Conservation (phyloP, 2,888 invertebrate species). For the Acronicta leporina region DNA sequence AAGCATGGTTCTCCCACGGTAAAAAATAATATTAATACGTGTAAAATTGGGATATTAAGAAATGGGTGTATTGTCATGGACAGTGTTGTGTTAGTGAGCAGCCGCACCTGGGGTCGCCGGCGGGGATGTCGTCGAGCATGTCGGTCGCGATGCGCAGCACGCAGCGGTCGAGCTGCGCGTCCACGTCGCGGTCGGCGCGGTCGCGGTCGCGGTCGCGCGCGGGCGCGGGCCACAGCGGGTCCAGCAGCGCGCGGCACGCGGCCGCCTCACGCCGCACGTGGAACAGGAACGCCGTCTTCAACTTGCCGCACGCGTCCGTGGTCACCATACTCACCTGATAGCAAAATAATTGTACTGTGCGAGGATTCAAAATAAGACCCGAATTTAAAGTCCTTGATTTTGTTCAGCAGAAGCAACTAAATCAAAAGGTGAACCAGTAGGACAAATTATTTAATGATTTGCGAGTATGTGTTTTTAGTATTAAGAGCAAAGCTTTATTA, state of each 20-base stretch:
- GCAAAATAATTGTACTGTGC: no score
- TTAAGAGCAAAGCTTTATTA: no score
- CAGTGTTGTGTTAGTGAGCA: background rate
- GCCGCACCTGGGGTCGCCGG: conserved; percentile 92
- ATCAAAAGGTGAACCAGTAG: no score
- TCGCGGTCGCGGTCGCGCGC: conserved; percentile 22
- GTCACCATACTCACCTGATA: conserved; percentile 72
- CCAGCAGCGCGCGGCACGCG: conserved; percentile 64
- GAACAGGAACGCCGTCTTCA: conserved; percentile 94
- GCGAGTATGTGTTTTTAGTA: no score
- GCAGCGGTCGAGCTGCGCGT: conserved; percentile 77
- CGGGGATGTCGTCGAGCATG: conserved; percentile 96
- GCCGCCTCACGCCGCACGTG: conserved; percentile 89
- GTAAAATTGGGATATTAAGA: no score
- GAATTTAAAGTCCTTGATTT: no score
- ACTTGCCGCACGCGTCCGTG: conserved; percentile 78
- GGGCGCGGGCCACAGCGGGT: conserved; percentile 70
- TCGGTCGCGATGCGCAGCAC: conserved; percentile 91
- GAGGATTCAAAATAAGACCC: no score
- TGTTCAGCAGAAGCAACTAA: no score
- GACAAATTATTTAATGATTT: no score
- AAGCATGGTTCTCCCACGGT: no score
- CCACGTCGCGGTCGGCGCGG: conserved; percentile 64
- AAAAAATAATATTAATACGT: no score
- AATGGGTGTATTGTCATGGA: no score